Evolutionary conservation across 2,113 vertebrate genomes (phyloP), one percentile per base, ranked within the genome.

Genomic region (Phycodurus eques): DNA sequence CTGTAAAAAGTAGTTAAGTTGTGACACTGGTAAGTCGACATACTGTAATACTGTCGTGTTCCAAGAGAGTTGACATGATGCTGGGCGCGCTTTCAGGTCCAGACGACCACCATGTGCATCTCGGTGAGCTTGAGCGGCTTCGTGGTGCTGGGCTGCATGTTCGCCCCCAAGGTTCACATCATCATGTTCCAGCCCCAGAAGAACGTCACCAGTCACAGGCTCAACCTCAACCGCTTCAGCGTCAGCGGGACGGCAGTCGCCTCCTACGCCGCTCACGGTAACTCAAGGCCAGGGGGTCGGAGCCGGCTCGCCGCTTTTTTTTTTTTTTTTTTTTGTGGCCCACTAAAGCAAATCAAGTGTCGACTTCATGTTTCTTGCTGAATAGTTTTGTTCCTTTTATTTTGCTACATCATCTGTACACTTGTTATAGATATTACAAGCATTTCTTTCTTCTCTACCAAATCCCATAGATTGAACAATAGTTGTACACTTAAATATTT

Each of bases 61-160:
- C 7, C 20, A n/a, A 7, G 1, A 20, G 20, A 20, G 19, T 20
- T 53, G 19, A 53, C 51, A 20, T 20, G 8, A 53, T 20, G 51
- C 20, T 3, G 19, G 19, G 51, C n/a, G 51, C 49, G 20, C 85
- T 71, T 85, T 19, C 71, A 99, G 98, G 98, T 99, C 61, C 98
- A 99, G 91, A 99, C 96, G 1, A 99, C 98, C 0, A 99, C 98
- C 68, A 98, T 99, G 96, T 99, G 98, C 79, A 99, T 99, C 92
- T 99, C 98, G 0, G 97, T 99, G 73, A 99, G 98, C 76, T 92
- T 99, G 78, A 99, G 98, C 2, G 98, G 98, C 57, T 99, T 99
- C 0, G 98, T 99, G 85, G 98, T 99, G 66, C 87, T 99, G 85
- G 98, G 98, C 72, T 99, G 98, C 73, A 91, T 99, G 92, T 99